Conservation (phyloP, 2,113 vertebrate species). For the Notarius quadriscutis region DNA sequence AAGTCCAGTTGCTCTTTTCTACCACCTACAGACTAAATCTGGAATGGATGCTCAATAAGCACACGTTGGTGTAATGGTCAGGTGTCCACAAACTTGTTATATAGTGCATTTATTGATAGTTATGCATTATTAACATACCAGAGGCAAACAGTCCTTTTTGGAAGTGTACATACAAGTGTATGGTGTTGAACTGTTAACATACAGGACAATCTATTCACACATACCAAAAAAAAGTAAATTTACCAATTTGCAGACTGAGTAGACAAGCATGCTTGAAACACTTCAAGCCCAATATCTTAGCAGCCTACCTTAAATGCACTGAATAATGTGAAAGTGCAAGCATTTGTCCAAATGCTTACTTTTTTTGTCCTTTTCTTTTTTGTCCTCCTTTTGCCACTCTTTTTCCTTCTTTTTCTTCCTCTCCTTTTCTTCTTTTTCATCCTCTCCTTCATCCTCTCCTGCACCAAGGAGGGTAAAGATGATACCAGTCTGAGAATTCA, state of each 20-base stretch:
- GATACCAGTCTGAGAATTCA: conserved; percentile 97
- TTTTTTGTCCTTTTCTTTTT: conserved; percentile 64
- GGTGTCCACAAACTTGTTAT: neutral
- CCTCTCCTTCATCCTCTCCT: conserved; percentile 81
- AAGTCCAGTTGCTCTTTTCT: too few relatives aligned
- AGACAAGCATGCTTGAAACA: neutral
- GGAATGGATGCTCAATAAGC: neutral
- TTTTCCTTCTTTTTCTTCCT: conserved; percentile 55
- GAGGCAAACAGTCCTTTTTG: neutral
- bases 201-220: neutral
- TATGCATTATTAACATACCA: neutral
- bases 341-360: conserved; percentile 52
- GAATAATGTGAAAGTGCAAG: neutral
- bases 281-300: neutral
- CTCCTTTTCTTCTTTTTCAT: conserved; percentile 77
- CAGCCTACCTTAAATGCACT: neutral
- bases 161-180: neutral
- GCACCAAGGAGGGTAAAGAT: conserved; percentile 93
- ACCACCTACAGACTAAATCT: too few relatives aligned
- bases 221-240: neutral
- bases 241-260: neutral
- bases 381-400: conserved; percentile 57
- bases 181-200: neutral
- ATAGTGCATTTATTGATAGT: neutral
- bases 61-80: neutral